Evolutionary conservation across 2,888 invertebrate genomes (phyloP).

Genomic region (Rhingia campestris): DNA sequence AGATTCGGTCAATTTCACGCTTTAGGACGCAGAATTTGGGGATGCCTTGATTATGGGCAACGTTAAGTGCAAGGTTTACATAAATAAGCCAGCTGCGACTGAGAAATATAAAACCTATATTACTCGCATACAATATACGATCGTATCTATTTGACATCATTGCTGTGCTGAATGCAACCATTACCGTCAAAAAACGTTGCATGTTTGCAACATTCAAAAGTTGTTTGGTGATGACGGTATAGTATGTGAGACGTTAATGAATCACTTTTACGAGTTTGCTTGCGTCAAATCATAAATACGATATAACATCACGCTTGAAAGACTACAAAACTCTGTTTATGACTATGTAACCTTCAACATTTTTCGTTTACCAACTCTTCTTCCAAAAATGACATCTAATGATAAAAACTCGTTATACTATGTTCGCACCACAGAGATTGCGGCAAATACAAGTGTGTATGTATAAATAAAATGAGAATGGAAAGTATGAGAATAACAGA

Average conservation of each 20-base stretch:
- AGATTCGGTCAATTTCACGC: too few species aligned
- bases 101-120: too few species aligned
- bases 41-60: too few species aligned
- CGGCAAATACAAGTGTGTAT: background rate
- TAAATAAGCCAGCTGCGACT: too few species aligned
- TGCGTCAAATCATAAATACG: background rate
- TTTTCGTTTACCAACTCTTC: background rate
- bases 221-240: too few species aligned
- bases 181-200: too few species aligned
- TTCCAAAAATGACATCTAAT: background rate
- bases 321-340: constrained; percentile 22
- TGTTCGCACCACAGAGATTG: background rate
- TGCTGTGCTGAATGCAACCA: too few species aligned
- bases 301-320: constrained; percentile 34
- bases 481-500: constrained; percentile 18
- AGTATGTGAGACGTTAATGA: background rate
- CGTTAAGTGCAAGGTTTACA: too few species aligned
- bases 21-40: too few species aligned
- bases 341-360: background rate
- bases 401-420: constrained; percentile 23
- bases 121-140: too few species aligned
- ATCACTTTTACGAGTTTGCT: background rate
- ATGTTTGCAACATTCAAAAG: too few species aligned
- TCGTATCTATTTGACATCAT: too few species aligned
- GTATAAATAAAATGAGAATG: constrained; percentile 5